phyloP scores from a whole-genome alignment of 2,888 invertebrate species.

The Thyatira batis region DNA sequence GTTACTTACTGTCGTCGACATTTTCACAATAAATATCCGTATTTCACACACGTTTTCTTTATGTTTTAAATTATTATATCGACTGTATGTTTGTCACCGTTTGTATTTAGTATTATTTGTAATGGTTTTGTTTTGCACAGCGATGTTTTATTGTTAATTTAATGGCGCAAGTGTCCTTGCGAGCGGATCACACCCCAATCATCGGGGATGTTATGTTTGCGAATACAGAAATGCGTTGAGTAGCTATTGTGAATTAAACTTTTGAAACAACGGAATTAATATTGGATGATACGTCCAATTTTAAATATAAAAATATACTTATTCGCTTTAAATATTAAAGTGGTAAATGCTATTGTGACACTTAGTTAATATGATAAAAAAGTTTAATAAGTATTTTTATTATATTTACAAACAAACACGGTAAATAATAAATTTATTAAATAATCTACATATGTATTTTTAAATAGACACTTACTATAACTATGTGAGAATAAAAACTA shows the following conservation, averaged over 20 bases:
- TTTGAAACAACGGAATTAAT: not conserved
- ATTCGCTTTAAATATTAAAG: no score
- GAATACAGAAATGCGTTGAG: slow-evolving; percentile 49
- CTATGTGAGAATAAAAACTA: no score
- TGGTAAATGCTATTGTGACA: no score
- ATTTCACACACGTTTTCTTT: slow-evolving; percentile 8
- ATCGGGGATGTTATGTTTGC: slow-evolving; percentile 62
- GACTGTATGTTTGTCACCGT: slow-evolving; percentile 11
- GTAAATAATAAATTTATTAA: no score
- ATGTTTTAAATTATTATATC: slow-evolving; percentile 10
- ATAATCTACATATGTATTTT: no score
- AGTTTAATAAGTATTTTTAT: no score
- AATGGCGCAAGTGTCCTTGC: slow-evolving; percentile 58
- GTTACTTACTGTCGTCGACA: slow-evolving; percentile 54
- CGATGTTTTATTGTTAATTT: slow-evolving; percentile 63
- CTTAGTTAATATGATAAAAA: no score
- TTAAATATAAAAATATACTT: no score
- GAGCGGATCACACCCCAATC: slow-evolving; percentile 73
- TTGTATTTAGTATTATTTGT: slow-evolving; percentile 14
- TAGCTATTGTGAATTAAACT: slow-evolving; percentile 16
- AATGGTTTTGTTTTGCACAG: slow-evolving; percentile 50
- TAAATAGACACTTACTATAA: no score
- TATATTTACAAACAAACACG: no score
- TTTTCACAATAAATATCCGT: slow-evolving; percentile 6
- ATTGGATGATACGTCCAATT: not conserved